Conservation (phyloP, 2,113 vertebrate species). For the Gymnarchus niloticus region DNA sequence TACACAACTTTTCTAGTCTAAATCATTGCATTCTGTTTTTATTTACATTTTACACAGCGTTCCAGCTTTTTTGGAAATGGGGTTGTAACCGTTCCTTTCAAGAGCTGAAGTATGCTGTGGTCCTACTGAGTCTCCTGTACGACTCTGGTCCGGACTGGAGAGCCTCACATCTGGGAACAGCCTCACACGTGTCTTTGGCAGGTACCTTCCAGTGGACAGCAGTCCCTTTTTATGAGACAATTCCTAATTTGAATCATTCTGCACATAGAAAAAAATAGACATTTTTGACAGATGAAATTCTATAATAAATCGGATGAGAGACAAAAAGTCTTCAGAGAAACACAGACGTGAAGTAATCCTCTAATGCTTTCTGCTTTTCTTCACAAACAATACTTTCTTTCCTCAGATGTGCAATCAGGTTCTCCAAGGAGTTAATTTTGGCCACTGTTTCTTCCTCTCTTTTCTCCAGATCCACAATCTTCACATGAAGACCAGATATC, state of each 20-base stretch:
- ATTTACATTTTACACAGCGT: too few relatives aligned
- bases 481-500: constrained; percentile 71
- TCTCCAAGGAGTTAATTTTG: constrained; percentile 69
- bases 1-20: too few relatives aligned
- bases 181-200: not conserved
- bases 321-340: constrained; percentile 50
- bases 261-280: not conserved
- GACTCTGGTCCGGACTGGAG: too few relatives aligned
- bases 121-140: too few relatives aligned
- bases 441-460: constrained; percentile 69
- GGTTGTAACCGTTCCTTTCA: not conserved
- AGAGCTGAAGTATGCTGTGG: not conserved
- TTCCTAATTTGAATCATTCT: too few relatives aligned
- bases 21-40: not conserved
- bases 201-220: too few relatives aligned
- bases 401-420: constrained; percentile 62
- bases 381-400: constrained; percentile 69
- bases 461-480: constrained; percentile 70
- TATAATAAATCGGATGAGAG: not conserved
- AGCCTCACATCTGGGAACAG: not conserved
- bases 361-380: constrained; percentile 67
- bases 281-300: not conserved
- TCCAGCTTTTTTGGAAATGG: too few relatives aligned
- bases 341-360: constrained; percentile 63
- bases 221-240: not conserved